These are phyloP conservation scores for Perodicticus potto DNA, from an alignment of 2,797 vertebrate species.

Conservation along the genomic window DNA sequence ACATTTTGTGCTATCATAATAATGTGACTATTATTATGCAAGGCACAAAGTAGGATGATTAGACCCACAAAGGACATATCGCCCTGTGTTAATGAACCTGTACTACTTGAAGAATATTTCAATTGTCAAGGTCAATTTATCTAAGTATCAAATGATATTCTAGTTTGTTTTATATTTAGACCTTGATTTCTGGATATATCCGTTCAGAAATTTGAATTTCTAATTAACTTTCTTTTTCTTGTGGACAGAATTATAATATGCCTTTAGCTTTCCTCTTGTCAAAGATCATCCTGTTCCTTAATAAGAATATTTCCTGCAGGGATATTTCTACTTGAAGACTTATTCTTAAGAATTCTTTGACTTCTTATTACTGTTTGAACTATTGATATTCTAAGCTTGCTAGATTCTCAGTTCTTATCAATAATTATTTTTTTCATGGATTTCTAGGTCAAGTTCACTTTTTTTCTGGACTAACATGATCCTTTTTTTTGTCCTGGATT, in stretches of 20 bases:
- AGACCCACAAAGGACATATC: neutral
- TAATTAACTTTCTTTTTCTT: conserved; percentile 56
- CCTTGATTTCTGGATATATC: neutral
- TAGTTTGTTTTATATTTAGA: conserved; percentile 18
- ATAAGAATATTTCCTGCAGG: neutral
- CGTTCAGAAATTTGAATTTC: conserved; percentile 26
- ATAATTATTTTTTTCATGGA: conserved; percentile 60
- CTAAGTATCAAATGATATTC: neutral
- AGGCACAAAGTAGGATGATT: neutral
- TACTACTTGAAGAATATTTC: neutral
- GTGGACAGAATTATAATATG: neutral
- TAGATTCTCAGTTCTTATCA: neutral
- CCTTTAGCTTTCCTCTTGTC: neutral
- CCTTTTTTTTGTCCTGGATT: conserved; percentile 55
- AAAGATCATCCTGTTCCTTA: conserved; percentile 24
- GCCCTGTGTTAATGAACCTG: neutral
- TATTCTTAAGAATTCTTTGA: neutral
- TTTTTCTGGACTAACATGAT: conserved; percentile 8
- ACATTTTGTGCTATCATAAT: neutral
- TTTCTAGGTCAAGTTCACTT: conserved; percentile 53
- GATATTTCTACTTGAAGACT: neutral
- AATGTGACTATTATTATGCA: conserved; percentile 7
- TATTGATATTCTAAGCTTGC: neutral
- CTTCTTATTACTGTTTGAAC: neutral
- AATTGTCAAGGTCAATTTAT: neutral